phyloP scores from a whole-genome alignment of 2,888 invertebrate species.

The Fragum whitleyi region DNA sequence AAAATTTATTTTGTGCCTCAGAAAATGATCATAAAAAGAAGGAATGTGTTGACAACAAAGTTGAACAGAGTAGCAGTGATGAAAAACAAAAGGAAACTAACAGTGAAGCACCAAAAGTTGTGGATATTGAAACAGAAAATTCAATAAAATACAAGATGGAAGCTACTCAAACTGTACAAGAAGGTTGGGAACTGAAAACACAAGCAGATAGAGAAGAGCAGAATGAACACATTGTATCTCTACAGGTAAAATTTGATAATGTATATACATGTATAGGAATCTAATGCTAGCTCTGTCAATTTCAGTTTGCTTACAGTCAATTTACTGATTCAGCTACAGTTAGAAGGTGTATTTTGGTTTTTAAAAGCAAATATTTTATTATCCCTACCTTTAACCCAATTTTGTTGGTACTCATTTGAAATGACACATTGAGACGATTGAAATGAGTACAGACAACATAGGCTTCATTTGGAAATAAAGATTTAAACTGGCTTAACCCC shows the following conservation, averaged over 20 bases:
- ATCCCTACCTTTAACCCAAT: no score
- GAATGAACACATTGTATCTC: neutral
- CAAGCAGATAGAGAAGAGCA: no score
- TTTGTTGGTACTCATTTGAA: no score
- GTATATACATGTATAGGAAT: neutral
- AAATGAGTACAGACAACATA: no score
- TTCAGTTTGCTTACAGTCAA: neutral
- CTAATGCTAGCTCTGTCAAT: neutral
- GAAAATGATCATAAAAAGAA: neutral
- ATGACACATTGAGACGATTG: no score
- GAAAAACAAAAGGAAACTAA: neutral
- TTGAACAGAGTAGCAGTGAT: neutral
- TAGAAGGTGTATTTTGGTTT: no score
- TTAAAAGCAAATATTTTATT: no score
- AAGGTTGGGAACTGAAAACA: neutral
- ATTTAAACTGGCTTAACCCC: no score
- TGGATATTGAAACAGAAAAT: neutral
- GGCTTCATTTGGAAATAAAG: no score
- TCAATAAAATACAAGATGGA: neutral
- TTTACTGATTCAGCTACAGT: no score
- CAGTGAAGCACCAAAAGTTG: neutral
- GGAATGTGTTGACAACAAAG: neutral
- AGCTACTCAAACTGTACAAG: neutral
- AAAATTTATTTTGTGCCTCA: neutral
- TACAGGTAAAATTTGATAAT: conserved; percentile 5